phyloP scores from a whole-genome alignment of 2,797 vertebrate genomes.

The Menidia menidia region DNA sequence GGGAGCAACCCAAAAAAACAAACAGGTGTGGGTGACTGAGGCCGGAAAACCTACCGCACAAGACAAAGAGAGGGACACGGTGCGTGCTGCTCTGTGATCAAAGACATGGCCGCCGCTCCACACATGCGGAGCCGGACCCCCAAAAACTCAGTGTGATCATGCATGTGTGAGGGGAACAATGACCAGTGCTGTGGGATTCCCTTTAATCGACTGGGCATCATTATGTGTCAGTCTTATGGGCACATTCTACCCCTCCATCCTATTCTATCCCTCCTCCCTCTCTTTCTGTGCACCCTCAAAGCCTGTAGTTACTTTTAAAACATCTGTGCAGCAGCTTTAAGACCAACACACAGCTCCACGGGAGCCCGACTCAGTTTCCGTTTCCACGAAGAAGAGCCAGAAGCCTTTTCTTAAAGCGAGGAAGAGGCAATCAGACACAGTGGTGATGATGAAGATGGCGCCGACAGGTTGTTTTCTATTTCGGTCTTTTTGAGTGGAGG shows the following conservation, averaged over 20 bases:
- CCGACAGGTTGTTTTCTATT: slow-evolving; percentile 2
- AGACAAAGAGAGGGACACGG: background rate
- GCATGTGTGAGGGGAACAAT: slow-evolving; percentile 1
- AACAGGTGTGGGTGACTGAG: background rate
- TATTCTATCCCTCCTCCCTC: too few relatives aligned
- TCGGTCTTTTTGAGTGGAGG: slow-evolving; percentile 16
- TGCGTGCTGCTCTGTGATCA: background rate
- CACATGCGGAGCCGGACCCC: slow-evolving; percentile 28
- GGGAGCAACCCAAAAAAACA: too few relatives aligned
- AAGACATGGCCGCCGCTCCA: background rate
- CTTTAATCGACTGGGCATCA: slow-evolving; percentile 60
- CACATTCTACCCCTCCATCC: background rate
- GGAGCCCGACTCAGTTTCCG: background rate
- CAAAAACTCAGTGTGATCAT: slow-evolving; percentile 38
- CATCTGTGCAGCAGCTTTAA: background rate
- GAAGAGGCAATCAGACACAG: slow-evolving; percentile 4
- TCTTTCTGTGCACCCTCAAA: background rate
- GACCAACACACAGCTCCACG: background rate
- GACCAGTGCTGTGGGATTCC: slow-evolving; percentile 43
- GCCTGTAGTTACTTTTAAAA: background rate
- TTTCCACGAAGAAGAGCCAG: background rate
- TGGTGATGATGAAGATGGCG: background rate
- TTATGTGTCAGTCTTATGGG: slow-evolving; percentile 25
- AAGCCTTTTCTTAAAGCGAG: background rate
- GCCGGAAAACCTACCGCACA: background rate